Percentiles rank a stretch among this genome's conserved stretches.
Conservation (phyloP, 1,140 invertebrate species). For the Drosophila watanabei region DNA sequence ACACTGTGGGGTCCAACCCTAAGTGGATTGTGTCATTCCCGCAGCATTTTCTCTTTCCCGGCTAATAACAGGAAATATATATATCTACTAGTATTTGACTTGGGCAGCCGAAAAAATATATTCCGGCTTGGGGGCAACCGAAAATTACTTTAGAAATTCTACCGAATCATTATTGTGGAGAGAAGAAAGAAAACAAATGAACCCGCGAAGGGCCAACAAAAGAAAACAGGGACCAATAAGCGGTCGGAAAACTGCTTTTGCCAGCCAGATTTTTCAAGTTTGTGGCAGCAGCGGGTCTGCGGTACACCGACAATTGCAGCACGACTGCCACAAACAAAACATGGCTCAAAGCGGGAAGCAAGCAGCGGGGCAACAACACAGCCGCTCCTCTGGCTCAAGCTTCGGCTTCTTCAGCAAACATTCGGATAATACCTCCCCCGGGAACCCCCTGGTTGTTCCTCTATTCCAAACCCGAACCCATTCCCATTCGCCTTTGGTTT, state of each 20-base stretch:
- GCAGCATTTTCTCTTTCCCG: conserved; percentile 69
- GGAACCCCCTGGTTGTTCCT: not conserved
- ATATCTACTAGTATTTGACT: conserved; percentile 38
- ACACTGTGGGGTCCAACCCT: conserved; percentile 37
- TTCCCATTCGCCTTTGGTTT: conserved; percentile 18
- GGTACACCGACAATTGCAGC: conserved; percentile 68
- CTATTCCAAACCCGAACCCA: conserved; percentile 5
- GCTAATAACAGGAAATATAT: conserved; percentile 67
- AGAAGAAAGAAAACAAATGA: conserved; percentile 57
- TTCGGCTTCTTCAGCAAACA: conserved; percentile 17
- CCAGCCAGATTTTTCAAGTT: conserved; percentile 68
- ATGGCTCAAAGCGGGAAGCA: conserved; percentile 67
- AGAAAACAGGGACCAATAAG: conserved; percentile 42
- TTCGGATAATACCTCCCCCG: conserved; percentile 48
- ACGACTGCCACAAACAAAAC: conserved; percentile 47
- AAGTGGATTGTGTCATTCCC: conserved; percentile 63
- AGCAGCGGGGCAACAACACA: conserved; percentile 33
- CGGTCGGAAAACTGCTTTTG: conserved; percentile 67
- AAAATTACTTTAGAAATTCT: conserved; percentile 78
- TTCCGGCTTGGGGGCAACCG: conserved; percentile 57
- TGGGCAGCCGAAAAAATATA: conserved; percentile 38
- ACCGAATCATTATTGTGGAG: conserved; percentile 26
- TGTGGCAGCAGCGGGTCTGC: conserved; percentile 39
- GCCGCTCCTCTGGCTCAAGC: conserved; percentile 61
- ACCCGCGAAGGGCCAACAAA: conserved; percentile 52